Conservation (phyloP, 2,888 invertebrate species). For the Synergus laeviventris region DNA sequence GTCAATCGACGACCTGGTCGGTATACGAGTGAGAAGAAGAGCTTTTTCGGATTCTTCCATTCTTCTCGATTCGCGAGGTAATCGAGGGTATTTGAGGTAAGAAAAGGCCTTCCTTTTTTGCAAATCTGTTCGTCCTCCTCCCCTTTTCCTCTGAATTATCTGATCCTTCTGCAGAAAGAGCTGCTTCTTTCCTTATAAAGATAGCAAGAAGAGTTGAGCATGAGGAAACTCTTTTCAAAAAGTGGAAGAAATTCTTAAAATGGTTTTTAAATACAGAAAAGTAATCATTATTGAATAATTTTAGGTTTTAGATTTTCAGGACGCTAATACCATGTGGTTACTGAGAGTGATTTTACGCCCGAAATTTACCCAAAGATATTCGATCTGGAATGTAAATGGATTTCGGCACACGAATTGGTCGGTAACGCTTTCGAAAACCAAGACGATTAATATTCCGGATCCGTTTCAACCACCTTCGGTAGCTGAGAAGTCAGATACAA, state of each 20-base stretch:
- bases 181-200: not conserved
- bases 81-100: constrained; percentile 13
- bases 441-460: constrained; percentile 57
- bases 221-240: not conserved
- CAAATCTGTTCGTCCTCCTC: not conserved
- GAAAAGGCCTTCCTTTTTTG: constrained; percentile 12
- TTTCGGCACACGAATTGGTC: constrained; percentile 47
- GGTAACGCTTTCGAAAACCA: constrained; percentile 51
- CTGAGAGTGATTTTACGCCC: not conserved
- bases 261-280: not conserved
- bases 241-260: not conserved
- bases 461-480: constrained; percentile 52
- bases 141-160: not conserved
- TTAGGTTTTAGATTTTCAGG: no score
- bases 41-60: constrained; percentile 41
- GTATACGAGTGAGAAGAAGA: constrained; percentile 13
- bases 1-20: constrained; percentile 57
- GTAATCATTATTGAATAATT: no score
- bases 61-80: constrained; percentile 29
- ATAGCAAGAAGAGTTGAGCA: not conserved
- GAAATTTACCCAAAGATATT: not conserved
- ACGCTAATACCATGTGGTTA: not conserved
- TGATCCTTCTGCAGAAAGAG: not conserved
- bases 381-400: not conserved
- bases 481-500: constrained; percentile 51